These are phyloP conservation scores for Volucella zonaria DNA, from an alignment of 2,888 invertebrate genomes.

Conservation along the genomic window DNA sequence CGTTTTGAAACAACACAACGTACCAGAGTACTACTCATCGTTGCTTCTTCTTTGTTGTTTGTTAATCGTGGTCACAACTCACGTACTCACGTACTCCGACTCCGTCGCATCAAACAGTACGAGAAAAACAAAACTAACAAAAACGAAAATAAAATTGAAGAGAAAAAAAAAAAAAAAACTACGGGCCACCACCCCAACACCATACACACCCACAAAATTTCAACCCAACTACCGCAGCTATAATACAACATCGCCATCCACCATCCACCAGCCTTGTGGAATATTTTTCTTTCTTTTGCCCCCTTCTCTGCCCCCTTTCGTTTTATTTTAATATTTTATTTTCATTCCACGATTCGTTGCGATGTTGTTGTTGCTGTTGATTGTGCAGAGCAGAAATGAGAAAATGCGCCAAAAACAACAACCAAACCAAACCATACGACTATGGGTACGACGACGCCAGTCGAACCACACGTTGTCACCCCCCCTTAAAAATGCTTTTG, in stretches of 20 bases:
- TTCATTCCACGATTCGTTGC: slow-evolving; percentile 35
- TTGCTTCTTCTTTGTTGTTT: slow-evolving; percentile 1
- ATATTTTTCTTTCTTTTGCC: slow-evolving; percentile 53
- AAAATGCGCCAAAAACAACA: slow-evolving; percentile 72
- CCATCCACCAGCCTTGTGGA: slow-evolving; percentile 63
- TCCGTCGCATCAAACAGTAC: slow-evolving; percentile 6
- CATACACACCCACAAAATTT: slow-evolving; percentile 71
- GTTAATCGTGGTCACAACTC: slow-evolving; percentile 53
- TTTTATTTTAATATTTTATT: slow-evolving; percentile 19
- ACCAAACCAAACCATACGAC: slow-evolving; percentile 46
- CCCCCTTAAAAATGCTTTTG: slow-evolving; percentile 69
- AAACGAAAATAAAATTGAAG: too few species aligned
- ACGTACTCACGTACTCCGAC: slow-evolving; percentile 53
- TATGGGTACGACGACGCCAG: slow-evolving; percentile 9
- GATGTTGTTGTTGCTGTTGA: slow-evolving; percentile 3
- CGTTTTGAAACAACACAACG: slow-evolving; percentile 32
- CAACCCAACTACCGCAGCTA: not conserved
- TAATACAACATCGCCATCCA: slow-evolving; percentile 1
- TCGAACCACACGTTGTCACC: slow-evolving; percentile 66
- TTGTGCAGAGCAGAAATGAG: slow-evolving; percentile 40
- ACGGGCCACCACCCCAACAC: slow-evolving; percentile 69
- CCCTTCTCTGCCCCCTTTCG: not conserved
- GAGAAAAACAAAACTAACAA: not conserved
- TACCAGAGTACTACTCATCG: not conserved
- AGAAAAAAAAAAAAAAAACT: slow-evolving; percentile 32